Percentiles rank a stretch among this genome's conserved stretches.
Evolutionary conservation across 2,797 vertebrate genomes (phyloP).

Genomic region (Poeciliopsis paucimaculata): DNA sequence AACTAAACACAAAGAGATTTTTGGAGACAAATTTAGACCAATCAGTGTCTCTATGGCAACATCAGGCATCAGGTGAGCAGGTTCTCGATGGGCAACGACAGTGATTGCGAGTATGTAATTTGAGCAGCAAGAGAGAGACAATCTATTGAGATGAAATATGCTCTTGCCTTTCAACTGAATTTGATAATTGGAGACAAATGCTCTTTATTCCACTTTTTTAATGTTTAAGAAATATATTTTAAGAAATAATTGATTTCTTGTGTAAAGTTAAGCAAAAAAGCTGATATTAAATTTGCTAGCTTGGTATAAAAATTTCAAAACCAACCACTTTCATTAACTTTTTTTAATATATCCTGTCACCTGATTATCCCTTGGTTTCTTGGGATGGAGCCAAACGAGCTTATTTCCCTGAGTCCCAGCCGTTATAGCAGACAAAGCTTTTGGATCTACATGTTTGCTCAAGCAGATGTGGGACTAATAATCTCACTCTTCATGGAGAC

Average conservation of each 20-base stretch:
- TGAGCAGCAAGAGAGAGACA: constrained; percentile 53
- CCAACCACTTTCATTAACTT: constrained; percentile 3
- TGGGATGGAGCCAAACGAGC: neutral
- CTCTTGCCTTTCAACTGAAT: constrained; percentile 43
- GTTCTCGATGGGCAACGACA: constrained; percentile 47
- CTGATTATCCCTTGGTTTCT: neutral
- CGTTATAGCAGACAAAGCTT: neutral
- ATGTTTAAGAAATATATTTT: neutral
- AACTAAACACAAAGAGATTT: constrained; percentile 44
- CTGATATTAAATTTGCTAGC: neutral
- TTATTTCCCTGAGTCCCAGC: neutral
- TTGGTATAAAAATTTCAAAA: neutral
- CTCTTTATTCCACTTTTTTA: constrained; percentile 3
- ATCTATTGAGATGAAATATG: constrained; percentile 32
- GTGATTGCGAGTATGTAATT: constrained; percentile 49
- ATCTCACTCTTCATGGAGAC: neutral
- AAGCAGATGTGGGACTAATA: neutral
- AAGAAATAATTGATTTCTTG: neutral
- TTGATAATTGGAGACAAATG: constrained; percentile 40
- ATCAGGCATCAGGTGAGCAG: constrained; percentile 71
- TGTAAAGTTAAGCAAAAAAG: neutral
- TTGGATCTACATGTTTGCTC: neutral
- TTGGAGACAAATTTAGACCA: constrained; percentile 64
- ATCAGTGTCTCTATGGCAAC: constrained; percentile 77
- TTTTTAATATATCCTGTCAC: neutral